Evolutionary conservation across 2,113 vertebrate species (phyloP), one percentile per base, ranked within the genome.

Genomic region (Python bivittatus): DNA sequence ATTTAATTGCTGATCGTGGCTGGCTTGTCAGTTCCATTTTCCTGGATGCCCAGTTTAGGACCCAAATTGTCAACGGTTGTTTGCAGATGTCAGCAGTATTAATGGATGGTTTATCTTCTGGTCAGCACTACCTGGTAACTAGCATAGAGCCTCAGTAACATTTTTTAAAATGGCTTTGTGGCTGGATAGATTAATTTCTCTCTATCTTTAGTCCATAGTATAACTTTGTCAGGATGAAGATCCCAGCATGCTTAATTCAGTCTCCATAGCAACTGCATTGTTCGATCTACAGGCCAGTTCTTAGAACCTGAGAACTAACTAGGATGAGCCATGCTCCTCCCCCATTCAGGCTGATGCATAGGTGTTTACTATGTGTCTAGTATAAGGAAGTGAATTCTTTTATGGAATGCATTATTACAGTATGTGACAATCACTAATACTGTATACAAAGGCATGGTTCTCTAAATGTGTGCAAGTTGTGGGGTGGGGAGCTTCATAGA

Each of bases 201-300:
- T 95, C 88, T 96, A 91, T 93, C 93, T 94, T 93, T 91, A 89
- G 58, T 85, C 83, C 91, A 93, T 93, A 95, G 94, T 90, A 91
- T 93, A 97, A 97, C 91, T 96, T 96, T 91, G 88, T 96, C 93
- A 96, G 89, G 92, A 90, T 85, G 93, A 93, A 83, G 94, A 94
- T 96, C 96, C 92, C 89, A 95, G 92, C 58, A 96, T 72, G 33
- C 92, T 94, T 94, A 91, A 94, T 90, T 88, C 91, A 0, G 88
- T 95, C 89, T 91, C 94, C 94, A 96, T 97, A 93, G 93, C 92
- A 96, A 96, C 94, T 56, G 91, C 0, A 2, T 91, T 4, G 84
- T 95, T 96, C 90, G 61, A 89, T 94, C 86, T 95, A 88, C 53
- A 84, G 91, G 79, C 91, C 87, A 15, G 72, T 93, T 25, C 3